A percentile compares a stretch with the other conserved stretches of the same genome.
phyloP scores from a whole-genome alignment of 2,113 vertebrate species.

The Pelobates fuscus region DNA sequence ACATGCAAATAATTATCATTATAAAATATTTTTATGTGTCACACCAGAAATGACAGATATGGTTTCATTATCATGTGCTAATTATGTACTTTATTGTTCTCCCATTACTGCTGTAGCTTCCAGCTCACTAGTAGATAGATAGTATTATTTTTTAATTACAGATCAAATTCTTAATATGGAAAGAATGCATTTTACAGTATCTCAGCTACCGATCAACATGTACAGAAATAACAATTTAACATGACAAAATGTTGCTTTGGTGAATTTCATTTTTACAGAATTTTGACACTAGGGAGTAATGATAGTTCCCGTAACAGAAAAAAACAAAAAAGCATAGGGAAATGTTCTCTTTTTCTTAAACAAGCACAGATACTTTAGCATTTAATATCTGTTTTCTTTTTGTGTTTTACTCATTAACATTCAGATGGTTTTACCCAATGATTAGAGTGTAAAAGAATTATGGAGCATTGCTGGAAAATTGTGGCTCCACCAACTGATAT shows the following conservation, averaged over 20 bases:
- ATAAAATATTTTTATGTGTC: constrained; percentile 39
- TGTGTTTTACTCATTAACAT: no score
- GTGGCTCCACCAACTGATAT: no score
- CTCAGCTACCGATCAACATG: neutral
- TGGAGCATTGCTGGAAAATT: no score
- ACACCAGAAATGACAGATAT: constrained; percentile 26
- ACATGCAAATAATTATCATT: constrained; percentile 34
- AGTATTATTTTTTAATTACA: constrained; percentile 24
- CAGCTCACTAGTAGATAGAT: neutral
- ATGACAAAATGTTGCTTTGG: neutral
- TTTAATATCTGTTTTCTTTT: no score
- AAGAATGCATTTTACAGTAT: neutral
- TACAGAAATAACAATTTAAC: neutral
- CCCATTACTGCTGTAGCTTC: constrained; percentile 3
- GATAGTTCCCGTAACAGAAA: no score
- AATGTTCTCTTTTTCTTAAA: no score
- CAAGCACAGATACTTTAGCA: no score
- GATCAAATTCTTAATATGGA: neutral
- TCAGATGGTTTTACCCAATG: no score
- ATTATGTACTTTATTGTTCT: constrained; percentile 14
- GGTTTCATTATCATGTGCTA: constrained; percentile 29
- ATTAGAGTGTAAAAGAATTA: no score
- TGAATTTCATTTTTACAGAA: no score
- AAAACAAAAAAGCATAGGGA: no score
- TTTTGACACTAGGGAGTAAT: no score